Evolutionary conservation across 2,113 vertebrate genomes (phyloP).

Genomic region (Phoxinus phoxinus): DNA sequence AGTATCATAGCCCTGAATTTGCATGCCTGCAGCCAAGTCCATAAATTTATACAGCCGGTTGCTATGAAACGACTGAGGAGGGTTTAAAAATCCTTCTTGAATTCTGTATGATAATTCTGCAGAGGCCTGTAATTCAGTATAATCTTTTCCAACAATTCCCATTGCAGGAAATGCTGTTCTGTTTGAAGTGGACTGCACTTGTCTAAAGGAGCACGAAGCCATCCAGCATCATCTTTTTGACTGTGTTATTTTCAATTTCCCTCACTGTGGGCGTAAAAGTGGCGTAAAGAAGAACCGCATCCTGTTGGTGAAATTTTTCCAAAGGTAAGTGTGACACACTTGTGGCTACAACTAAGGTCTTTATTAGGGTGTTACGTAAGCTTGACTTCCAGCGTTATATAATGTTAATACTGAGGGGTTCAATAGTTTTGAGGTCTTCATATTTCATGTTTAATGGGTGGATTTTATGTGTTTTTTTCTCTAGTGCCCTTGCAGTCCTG

Average conservation of each 20-base stretch:
- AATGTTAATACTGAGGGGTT: slow-evolving; percentile 16
- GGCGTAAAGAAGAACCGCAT: slow-evolving; percentile 92
- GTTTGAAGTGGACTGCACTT: slow-evolving; percentile 89
- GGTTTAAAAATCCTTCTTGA: slow-evolving; percentile 15
- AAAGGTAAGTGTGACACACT: slow-evolving; percentile 75
- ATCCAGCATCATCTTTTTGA: slow-evolving; percentile 76
- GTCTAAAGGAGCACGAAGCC: slow-evolving; percentile 74
- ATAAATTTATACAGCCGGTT: slow-evolving; percentile 30
- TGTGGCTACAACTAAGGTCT: not conserved
- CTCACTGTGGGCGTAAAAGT: slow-evolving; percentile 94
- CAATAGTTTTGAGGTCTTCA: not conserved
- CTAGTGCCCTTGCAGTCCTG: slow-evolving; percentile 85
- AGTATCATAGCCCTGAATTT: slow-evolving; percentile 24
- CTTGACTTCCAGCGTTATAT: slow-evolving; percentile 1
- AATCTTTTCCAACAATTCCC: not conserved
- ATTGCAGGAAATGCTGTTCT: slow-evolving; percentile 79
- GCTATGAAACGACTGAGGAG: slow-evolving; percentile 36
- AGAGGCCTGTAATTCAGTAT: not conserved
- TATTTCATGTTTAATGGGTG: not conserved
- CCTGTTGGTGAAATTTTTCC: slow-evolving; percentile 87
- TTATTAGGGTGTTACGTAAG: slow-evolving; percentile 30
- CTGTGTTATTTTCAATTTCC: slow-evolving; percentile 92
- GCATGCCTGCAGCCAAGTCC: slow-evolving; percentile 14
- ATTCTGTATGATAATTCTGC: not conserved
- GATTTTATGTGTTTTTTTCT: not conserved